These are phyloP conservation scores for Pseudopodoces humilis DNA, from an alignment of 2,113 vertebrate species.

Conservation along the genomic window DNA sequence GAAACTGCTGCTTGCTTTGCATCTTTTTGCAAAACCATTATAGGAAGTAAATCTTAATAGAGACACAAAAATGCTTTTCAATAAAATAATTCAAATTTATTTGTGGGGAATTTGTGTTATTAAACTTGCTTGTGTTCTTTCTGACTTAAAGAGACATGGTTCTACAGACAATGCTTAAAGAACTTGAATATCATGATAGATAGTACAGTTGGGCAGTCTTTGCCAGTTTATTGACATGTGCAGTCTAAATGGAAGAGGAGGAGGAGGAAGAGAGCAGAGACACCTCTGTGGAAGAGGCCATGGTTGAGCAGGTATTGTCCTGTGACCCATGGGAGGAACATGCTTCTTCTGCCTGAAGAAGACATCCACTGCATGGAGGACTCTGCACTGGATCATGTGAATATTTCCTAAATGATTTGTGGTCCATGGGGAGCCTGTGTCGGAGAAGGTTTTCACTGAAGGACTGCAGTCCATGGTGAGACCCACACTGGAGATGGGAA, in stretches of 20 bases:
- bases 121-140: background rate
- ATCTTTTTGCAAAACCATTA: background rate
- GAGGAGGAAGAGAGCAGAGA: background rate
- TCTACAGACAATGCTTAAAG: background rate
- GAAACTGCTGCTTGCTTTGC: background rate
- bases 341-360: background rate
- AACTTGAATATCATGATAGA: background rate
- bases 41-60: background rate
- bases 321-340: background rate
- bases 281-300: background rate
- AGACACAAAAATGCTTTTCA: background rate
- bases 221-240: background rate
- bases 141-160: background rate
- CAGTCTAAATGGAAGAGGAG: background rate
- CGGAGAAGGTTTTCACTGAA: background rate
- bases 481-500: background rate
- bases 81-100: background rate
- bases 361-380: background rate
- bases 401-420: background rate
- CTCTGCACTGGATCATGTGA: background rate
- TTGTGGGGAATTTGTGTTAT: background rate
- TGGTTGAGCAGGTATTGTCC: background rate
- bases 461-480: background rate
- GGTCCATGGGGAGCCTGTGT: background rate
- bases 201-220: background rate